Evolutionary conservation across 2,113 vertebrate species (phyloP), one percentile per base, ranked within the genome.

Genomic region (Macheiramphus alcinus): DNA sequence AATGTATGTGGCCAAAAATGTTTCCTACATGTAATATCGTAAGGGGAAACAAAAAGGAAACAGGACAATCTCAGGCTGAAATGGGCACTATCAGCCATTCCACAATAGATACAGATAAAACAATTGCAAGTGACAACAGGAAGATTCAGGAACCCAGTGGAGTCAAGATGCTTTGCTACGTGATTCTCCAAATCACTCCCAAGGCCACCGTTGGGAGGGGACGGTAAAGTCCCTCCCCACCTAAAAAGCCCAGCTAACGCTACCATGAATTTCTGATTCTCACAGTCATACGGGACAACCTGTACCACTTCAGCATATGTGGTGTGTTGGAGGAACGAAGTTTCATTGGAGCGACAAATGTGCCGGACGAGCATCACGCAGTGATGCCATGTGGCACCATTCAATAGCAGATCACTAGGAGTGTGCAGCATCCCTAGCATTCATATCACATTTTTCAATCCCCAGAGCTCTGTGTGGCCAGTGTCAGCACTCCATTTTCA

Each of bases 81-180:
- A 56, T 4, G 12, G 48, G 34, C 34, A 67, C 9, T n/a, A 10
- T 56, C 50, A 27, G 36, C 65, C 38, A 52, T 81, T 68, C 88
- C 1, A 0, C 52, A 63, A 9, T 2, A 47, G 55, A 47, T 40
- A 75, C 17, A 72, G 75, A 55, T 25, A 76, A 86, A 93, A n/a
- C 52, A 71, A 83, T 47, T 68, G 34, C 21, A 78, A 58, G 63
- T 59, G 81, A 83, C 42, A 86, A 67, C 16, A 48, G 58, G 53
- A 56, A 75, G 31, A 90, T 52, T 71, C 27, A 61, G 31, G 21
- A 94, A 13, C 36, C 32, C 36, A 19, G 8, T 13, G 45, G 21
- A 72, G 31, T 48, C 1, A 1, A 48, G 52, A 40, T 27, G 18
- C n/a, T 72, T 58, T 55, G 20, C 45, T 53, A 5, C 0, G 0